These are phyloP conservation scores for Macrocentrus cingulum DNA, from an alignment of 1,140 invertebrate species.

Conservation along the genomic window DNA sequence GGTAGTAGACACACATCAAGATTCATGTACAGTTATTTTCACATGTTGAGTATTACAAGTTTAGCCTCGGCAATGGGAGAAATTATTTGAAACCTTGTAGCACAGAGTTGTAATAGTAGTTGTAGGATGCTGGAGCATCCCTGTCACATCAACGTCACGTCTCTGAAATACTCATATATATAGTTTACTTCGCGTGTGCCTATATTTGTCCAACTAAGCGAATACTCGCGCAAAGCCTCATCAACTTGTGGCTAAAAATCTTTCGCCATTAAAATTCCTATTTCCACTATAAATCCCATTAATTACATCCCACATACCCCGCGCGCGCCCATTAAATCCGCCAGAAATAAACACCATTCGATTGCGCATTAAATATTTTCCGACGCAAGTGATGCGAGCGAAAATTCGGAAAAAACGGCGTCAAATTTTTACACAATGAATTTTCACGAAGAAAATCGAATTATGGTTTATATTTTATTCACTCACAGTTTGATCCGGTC, in stretches of 20 bases:
- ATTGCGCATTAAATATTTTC: no score
- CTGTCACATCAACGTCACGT: constrained; percentile 48
- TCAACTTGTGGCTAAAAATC: not conserved
- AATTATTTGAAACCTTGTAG: not conserved
- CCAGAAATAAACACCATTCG: no score
- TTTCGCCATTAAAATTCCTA: constrained; percentile 34
- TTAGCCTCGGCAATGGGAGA: constrained; percentile 20
- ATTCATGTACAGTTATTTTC: constrained; percentile 1
- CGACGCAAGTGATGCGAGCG: no score
- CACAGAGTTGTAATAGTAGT: no score
- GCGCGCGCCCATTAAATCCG: no score
- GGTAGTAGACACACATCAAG: not conserved
- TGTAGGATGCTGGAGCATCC: constrained; percentile 21
- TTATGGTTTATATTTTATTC: no score
- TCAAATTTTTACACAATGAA: no score
- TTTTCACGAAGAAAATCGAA: no score
- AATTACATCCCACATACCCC: no score
- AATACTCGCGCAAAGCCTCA: constrained; percentile 4
- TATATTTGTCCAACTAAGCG: constrained; percentile 43
- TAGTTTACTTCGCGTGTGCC: constrained; percentile 5
- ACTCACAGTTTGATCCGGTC: no score
- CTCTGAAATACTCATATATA: constrained; percentile 41
- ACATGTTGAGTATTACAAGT: not conserved
- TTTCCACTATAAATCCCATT: no score
- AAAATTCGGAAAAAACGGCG: no score